Base-by-base conservation (phyloP, 2,888 invertebrate species). In the Hetaerina titia region DNA sequence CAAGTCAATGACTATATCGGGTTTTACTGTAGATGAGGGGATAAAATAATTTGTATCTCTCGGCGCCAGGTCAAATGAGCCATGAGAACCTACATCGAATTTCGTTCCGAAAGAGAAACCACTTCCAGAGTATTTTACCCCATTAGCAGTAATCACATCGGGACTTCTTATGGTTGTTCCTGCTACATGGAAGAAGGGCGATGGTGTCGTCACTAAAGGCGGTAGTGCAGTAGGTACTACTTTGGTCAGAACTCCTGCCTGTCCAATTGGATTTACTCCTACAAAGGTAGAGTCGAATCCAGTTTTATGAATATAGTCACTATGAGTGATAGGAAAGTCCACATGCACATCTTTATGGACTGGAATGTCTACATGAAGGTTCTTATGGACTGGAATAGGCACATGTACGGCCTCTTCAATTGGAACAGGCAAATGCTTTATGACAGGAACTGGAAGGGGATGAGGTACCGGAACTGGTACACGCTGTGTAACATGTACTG, bases 401-500 rank as follows among this genome's bases (percentile, higher is more conserved):
- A 81, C 81, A 69, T 92, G 92, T 22, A 74, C 31, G 22, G n/a
- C 17, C 22, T 96, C 97, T 81, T 97, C 97, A 58, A 97, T 97
- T 90, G 96, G 96, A 95, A 97, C 97, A 1, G 96, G 96, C 87
- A 97, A 97, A 19, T 97, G 97, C 95, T 97, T 97, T 0, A 97
- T 97, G 0, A 97, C 97, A 0, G 97, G 97, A 0, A 97, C 96
- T 2, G 97, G 96, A 0, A 97, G 97, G 0, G 97, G 97, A 6
- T 97, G 97, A 17, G 97, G 97, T 0, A 97, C 97, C 0, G 97
- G 96, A n/a, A 97, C 97, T 0, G 97, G 97, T 0, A 97, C 97
- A 0, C 97, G 97, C 0, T 97, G 97, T 6, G 97, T 97, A 0
- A 97, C 97, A 2, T 97, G 96, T 45, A 97, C 97, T 2, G 97